phyloP scores from a whole-genome alignment of 2,797 vertebrate genomes.

The Xerus rutilus region DNA sequence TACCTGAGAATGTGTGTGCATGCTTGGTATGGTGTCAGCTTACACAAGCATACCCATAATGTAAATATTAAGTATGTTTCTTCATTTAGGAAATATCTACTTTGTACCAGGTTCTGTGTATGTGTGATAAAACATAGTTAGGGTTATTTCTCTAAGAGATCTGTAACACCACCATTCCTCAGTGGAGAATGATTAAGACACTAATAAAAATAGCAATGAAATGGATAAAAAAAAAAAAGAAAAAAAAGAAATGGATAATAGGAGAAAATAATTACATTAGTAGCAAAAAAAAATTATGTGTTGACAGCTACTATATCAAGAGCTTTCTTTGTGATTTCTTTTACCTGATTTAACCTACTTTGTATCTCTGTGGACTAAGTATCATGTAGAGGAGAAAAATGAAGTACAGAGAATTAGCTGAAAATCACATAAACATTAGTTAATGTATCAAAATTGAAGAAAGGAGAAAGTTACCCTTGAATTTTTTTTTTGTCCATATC shows the following conservation, averaged over 20 bases:
- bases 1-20: not conserved
- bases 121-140: not conserved
- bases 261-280: not conserved
- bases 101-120: not conserved
- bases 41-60: not conserved
- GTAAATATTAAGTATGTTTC: not conserved
- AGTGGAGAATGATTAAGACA: not conserved
- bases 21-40: not conserved
- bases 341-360: not conserved
- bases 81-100: not conserved
- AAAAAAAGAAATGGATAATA: slow-evolving; percentile 9
- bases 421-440: not conserved
- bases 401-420: not conserved
- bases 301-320: not conserved
- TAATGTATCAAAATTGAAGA: not conserved
- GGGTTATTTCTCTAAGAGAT: slow-evolving; percentile 31
- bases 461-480: not conserved
- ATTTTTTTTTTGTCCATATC: not conserved
- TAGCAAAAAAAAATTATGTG: not conserved
- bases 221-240: too few species aligned
- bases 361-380: not conserved
- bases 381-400: not conserved
- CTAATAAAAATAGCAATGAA: not conserved
- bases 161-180: not conserved
- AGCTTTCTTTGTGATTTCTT: not conserved